Percentiles rank a stretch among this genome's conserved stretches.
Evolutionary conservation across 2,797 vertebrate genomes (phyloP).

Genomic region (Atherinosoma microstoma): DNA sequence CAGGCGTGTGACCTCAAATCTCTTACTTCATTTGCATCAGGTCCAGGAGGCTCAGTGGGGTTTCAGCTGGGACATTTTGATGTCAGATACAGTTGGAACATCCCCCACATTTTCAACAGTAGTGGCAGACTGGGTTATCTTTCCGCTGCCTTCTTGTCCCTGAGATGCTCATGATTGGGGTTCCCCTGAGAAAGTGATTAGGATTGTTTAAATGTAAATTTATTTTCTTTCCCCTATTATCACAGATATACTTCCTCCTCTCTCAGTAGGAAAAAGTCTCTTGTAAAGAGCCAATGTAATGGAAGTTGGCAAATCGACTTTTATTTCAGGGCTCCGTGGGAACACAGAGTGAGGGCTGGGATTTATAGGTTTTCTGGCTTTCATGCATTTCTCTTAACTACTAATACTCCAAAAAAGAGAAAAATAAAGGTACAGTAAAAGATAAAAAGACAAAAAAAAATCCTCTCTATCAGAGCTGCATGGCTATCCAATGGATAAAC

Average conservation of each 20-base stretch:
- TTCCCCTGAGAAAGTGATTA: slow-evolving; percentile 58
- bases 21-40: slow-evolving; percentile 40
- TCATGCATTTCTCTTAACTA: slow-evolving; percentile 4
- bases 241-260: slow-evolving; percentile 20
- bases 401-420: background rate
- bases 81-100: slow-evolving; percentile 38
- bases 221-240: slow-evolving; percentile 62
- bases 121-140: slow-evolving; percentile 54
- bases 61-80: slow-evolving; percentile 50
- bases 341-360: slow-evolving; percentile 2
- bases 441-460: too few relatives aligned
- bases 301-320: slow-evolving; percentile 55
- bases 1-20: slow-evolving; percentile 24
- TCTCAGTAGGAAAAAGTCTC: slow-evolving; percentile 44
- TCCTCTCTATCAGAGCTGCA: background rate
- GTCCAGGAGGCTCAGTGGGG: slow-evolving; percentile 25
- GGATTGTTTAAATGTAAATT: slow-evolving; percentile 74
- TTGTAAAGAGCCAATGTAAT: slow-evolving; percentile 50
- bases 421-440: background rate
- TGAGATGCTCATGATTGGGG: slow-evolving; percentile 55
- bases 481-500: too few relatives aligned
- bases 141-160: slow-evolving; percentile 32
- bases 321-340: slow-evolving; percentile 30
- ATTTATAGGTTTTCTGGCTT: slow-evolving; percentile 19
- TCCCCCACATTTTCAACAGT: slow-evolving; percentile 34